These are phyloP conservation scores for Leucoma salicis DNA, from an alignment of 2,888 invertebrate genomes.

Conservation along the genomic window DNA sequence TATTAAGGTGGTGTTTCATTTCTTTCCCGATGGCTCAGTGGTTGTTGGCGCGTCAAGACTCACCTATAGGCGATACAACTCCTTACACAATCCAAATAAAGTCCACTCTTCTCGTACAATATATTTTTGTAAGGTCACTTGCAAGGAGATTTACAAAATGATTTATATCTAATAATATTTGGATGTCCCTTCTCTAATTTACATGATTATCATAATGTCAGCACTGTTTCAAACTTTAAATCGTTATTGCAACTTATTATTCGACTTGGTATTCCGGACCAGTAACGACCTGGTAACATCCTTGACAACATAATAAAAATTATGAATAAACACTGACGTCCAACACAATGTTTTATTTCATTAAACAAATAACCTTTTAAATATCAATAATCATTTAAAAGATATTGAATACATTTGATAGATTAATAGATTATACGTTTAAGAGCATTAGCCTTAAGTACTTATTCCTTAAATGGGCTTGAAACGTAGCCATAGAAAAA, in stretches of 20 bases:
- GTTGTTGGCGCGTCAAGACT: too few species aligned
- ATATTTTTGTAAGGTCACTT: not conserved
- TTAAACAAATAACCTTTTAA: not conserved
- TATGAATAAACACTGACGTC: not conserved
- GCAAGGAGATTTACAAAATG: not conserved
- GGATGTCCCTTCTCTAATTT: not conserved
- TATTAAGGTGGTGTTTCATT: too few species aligned
- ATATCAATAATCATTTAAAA: not conserved
- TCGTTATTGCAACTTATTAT: too few species aligned
- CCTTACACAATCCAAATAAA: too few species aligned
- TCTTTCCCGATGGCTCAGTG: too few species aligned
- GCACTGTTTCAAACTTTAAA: not conserved
- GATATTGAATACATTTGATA: not conserved
- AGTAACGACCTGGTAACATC: not conserved
- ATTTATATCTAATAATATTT: not conserved
- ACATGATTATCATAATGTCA: not conserved
- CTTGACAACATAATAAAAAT: not conserved
- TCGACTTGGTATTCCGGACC: too few species aligned
- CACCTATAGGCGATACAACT: too few species aligned
- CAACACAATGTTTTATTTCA: not conserved
- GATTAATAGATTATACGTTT: not conserved
- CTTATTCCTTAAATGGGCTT: not conserved
- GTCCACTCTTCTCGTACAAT: too few species aligned
- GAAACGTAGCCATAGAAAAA: not conserved
- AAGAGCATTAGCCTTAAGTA: not conserved